These are phyloP conservation scores for Naja naja DNA, from an alignment of 2,113 vertebrate genomes.

Conservation along the genomic window DNA sequence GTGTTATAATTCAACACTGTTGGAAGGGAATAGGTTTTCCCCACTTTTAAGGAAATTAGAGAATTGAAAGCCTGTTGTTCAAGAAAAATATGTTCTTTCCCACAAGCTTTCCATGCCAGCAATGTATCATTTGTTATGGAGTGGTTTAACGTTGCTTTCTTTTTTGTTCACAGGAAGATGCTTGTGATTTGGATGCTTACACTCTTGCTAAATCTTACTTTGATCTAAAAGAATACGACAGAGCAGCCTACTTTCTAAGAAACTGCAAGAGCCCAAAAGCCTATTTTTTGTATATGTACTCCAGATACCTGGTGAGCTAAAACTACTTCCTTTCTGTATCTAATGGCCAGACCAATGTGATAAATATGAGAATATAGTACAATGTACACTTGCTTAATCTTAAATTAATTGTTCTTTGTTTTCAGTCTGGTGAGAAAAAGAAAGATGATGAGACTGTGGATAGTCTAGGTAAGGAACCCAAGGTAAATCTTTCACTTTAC, in stretches of 20 bases:
- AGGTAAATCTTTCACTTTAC: not conserved
- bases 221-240: conserved; percentile 97
- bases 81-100: not conserved
- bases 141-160: not conserved
- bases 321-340: not conserved
- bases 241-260: conserved; percentile 91
- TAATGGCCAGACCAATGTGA: not conserved
- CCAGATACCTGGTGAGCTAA: conserved; percentile 90
- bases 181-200: conserved; percentile 91
- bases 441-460: conserved; percentile 98
- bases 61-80: not conserved
- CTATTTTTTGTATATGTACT: conserved; percentile 98
- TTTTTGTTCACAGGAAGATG: conserved; percentile 82
- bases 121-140: not conserved
- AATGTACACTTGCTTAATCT: not conserved
- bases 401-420: conserved; percentile 21
- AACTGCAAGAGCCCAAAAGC: conserved; percentile 95
- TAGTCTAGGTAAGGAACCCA: conserved; percentile 85
- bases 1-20: not conserved
- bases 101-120: not conserved
- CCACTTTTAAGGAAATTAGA: not conserved
- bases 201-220: conserved; percentile 95
- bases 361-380: not conserved
- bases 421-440: conserved; percentile 96
- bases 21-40: not conserved